These are phyloP conservation scores for Chirona hameri DNA, from an alignment of 2,888 invertebrate genomes.

Conservation along the genomic window DNA sequence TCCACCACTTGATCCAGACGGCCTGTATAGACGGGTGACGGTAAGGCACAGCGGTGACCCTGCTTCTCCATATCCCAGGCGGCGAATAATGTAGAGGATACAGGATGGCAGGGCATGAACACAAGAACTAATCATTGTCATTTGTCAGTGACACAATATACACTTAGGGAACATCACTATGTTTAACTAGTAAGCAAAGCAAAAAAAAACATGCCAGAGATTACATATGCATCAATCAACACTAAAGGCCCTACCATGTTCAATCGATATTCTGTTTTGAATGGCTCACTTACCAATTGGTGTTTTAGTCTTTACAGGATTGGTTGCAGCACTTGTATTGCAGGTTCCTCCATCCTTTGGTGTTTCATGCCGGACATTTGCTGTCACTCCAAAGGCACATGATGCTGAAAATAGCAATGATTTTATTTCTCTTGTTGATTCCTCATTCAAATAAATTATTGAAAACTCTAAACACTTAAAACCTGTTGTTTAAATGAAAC, in stretches of 20 bases:
- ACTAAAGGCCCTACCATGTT: too few relatives aligned
- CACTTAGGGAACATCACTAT: not conserved
- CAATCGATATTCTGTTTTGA: too few relatives aligned
- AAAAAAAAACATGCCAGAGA: too few relatives aligned
- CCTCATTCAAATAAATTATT: too few relatives aligned
- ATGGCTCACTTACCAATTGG: not conserved
- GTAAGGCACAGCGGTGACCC: not conserved
- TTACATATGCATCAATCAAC: too few relatives aligned
- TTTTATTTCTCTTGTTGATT: too few relatives aligned
- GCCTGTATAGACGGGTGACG: conserved; percentile 30
- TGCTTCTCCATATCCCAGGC: not conserved
- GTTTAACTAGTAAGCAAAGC: not conserved
- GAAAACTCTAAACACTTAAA: too few relatives aligned
- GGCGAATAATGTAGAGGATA: not conserved
- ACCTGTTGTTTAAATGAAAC: too few relatives aligned
- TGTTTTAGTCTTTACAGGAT: not conserved
- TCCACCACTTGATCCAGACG: conserved; percentile 36
- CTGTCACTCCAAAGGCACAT: too few relatives aligned
- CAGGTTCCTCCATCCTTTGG: not conserved
- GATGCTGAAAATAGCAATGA: too few relatives aligned
- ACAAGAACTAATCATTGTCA: not conserved
- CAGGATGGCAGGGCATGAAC: not conserved
- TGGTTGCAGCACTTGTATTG: not conserved
- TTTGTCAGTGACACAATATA: not conserved
- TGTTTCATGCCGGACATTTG: not conserved